Evolutionary conservation across 37 sponge, comb jelly and placozoan genomes (phyloP).

Genomic region (Aphrocallistes beatrix): DNA sequence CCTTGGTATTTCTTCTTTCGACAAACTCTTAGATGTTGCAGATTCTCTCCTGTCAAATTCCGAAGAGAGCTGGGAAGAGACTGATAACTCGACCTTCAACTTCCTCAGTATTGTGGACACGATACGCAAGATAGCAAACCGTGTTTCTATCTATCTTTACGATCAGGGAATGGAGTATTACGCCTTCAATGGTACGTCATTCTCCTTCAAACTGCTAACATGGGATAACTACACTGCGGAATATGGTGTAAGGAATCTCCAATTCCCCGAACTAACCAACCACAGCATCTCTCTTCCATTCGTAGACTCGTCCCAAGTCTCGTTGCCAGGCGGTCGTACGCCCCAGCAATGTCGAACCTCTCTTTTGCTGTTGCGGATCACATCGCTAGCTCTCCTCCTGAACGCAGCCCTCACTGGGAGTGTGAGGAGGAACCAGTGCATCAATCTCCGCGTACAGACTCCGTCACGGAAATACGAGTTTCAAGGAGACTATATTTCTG

Average conservation of each 20-base stretch:
- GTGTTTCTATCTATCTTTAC: background rate
- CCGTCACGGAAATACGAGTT: background rate
- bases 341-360: background rate
- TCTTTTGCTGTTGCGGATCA: background rate
- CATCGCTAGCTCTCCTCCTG: background rate
- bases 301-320: background rate
- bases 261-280: background rate
- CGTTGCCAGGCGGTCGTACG: background rate
- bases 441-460: background rate
- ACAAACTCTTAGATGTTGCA: background rate
- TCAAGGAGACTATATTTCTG: background rate
- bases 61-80: slow-evolving; percentile 17
- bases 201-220: background rate
- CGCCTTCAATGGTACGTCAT: background rate
- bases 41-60: background rate
- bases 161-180: background rate
- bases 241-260: background rate
- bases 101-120: slow-evolving; percentile 5
- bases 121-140: background rate
- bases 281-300: background rate
- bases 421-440: background rate
- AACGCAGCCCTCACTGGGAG: background rate
- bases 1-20: background rate
- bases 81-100: background rate
- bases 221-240: background rate